Conservation (phyloP, 2,888 invertebrate genomes). For the Cryptosula pallasiana region DNA sequence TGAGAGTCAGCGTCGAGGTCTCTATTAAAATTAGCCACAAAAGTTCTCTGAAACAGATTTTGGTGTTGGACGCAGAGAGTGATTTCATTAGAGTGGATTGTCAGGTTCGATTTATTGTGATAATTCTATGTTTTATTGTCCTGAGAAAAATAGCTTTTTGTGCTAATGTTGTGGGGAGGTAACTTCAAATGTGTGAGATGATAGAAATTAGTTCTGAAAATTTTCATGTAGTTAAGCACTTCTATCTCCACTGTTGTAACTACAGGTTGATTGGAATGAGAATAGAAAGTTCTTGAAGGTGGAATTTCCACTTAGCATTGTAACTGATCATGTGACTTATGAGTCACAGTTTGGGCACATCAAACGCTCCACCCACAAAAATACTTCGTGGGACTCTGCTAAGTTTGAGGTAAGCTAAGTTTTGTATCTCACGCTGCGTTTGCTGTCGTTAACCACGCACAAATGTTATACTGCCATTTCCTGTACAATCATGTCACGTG, state of each 20-base stretch:
- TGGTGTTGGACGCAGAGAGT: constrained; percentile 51
- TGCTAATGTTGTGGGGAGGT: no score
- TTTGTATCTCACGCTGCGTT: no score
- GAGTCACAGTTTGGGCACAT: constrained; percentile 57
- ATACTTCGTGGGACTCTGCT: constrained; percentile 58
- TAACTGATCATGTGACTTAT: constrained; percentile 50
- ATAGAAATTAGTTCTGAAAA: no score
- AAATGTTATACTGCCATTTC: no score
- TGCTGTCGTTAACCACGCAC: no score
- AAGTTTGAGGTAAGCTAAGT: constrained; percentile 55
- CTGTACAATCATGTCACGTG: no score
- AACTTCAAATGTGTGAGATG: no score
- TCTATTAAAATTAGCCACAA: constrained; percentile 43
- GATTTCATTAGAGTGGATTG: constrained; percentile 54
- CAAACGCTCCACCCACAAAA: constrained; percentile 55
- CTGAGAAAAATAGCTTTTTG: no score
- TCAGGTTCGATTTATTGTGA: constrained; percentile 34
- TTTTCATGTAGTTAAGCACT: no score
- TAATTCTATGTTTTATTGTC: no score
- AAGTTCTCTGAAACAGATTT: constrained; percentile 49
- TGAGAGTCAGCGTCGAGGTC: constrained; percentile 44
- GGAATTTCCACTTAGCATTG: constrained; percentile 55
- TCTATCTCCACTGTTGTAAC: no score
- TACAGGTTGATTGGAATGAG: constrained; percentile 55
- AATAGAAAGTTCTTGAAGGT: constrained; percentile 56